Conservation (phyloP, 2,113 vertebrate species). For the Trinectes maculatus region DNA sequence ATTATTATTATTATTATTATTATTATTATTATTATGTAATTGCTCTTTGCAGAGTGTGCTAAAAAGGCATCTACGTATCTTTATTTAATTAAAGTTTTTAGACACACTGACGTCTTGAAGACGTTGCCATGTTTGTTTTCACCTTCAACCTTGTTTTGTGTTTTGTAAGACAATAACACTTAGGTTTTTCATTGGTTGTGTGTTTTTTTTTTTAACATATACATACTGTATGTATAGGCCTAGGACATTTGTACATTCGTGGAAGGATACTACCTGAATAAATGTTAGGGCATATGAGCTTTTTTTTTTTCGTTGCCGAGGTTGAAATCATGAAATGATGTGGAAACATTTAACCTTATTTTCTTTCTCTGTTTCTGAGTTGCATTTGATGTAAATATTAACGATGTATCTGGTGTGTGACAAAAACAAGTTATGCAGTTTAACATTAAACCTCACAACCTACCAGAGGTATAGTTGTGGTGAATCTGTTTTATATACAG, state of each 20-base stretch:
- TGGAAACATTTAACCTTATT: conserved; percentile 57
- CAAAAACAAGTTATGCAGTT: conserved; percentile 72
- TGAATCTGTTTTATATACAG: background rate
- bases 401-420: conserved; percentile 77
- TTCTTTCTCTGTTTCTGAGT: conserved; percentile 59
- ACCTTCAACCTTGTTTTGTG: conserved; percentile 57
- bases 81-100: conserved; percentile 28
- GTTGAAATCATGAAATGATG: conserved; percentile 50
- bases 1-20: conserved; percentile 53
- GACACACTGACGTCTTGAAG: conserved; percentile 46
- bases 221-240: conserved; percentile 27
- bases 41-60: conserved; percentile 34
- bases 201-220: conserved; percentile 61
- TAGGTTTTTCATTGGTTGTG: conserved; percentile 44
- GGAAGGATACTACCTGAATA: conserved; percentile 57
- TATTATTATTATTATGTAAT: conserved; percentile 51
- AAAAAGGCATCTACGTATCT: conserved; percentile 31
- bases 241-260: conserved; percentile 64
- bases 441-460: conserved; percentile 83
- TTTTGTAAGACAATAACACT: conserved; percentile 64
- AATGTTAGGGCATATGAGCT: conserved; percentile 43
- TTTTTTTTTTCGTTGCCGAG: conserved; percentile 53
- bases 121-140: conserved; percentile 55
- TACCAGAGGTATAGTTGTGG: conserved; percentile 26
- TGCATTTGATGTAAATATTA: conserved; percentile 78